Evolutionary conservation across 2,888 invertebrate genomes (phyloP).

Genomic region (Pachycephus smyrnensis): DNA sequence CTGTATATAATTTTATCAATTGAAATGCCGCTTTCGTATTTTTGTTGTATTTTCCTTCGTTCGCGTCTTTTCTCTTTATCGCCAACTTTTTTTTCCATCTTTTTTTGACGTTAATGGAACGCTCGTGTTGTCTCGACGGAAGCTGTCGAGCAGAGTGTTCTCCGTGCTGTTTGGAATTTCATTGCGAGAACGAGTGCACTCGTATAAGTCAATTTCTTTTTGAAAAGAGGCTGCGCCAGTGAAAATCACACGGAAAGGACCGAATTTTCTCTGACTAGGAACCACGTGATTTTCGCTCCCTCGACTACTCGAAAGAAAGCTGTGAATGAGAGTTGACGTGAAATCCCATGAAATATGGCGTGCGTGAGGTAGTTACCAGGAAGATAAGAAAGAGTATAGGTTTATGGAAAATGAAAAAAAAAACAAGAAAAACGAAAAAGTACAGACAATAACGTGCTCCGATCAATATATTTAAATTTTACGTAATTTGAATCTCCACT

Average conservation of each 20-base stretch:
- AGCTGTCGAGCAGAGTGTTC: background rate
- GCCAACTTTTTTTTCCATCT: background rate
- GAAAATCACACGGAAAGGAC: background rate
- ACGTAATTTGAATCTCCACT: background rate
- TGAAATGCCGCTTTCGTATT: background rate
- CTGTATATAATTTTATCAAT: background rate
- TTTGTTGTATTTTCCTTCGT: background rate
- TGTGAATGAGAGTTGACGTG: background rate
- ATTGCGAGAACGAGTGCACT: background rate
- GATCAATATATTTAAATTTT: background rate
- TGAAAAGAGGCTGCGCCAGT: background rate
- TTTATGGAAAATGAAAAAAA: background rate
- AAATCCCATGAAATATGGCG: background rate
- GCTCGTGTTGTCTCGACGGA: background rate
- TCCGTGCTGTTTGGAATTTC: background rate
- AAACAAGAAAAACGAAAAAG: background rate
- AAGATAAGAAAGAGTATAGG: background rate
- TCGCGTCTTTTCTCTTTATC: background rate
- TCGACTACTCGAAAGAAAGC: conserved; percentile 1
- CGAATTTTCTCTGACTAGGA: background rate
- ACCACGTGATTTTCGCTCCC: background rate
- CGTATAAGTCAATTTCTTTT: background rate
- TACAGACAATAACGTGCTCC: background rate
- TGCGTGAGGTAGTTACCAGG: too few relatives aligned
- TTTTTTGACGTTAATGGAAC: background rate